These are phyloP conservation scores for Shargacucullia verbasci DNA, from an alignment of 2,888 invertebrate species.

Conservation along the genomic window DNA sequence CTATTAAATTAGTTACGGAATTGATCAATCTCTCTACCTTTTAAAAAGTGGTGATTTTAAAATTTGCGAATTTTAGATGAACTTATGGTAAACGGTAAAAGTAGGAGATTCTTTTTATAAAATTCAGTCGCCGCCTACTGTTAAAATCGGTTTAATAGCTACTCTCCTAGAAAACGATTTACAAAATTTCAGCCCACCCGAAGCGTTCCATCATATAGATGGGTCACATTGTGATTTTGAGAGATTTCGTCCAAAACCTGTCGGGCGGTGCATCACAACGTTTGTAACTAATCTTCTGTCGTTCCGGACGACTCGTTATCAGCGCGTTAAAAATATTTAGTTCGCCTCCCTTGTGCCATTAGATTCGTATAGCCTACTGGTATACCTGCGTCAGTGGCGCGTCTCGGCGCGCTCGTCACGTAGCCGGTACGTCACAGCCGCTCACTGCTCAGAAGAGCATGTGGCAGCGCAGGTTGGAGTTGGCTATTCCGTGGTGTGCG, in stretches of 20 bases:
- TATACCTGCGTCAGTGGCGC: slow-evolving; percentile 72
- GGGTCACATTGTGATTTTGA: slow-evolving; percentile 68
- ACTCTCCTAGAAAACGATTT: slow-evolving; percentile 85
- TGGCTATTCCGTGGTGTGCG: slow-evolving; percentile 89
- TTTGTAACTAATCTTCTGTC: slow-evolving; percentile 68
- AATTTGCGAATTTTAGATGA: slow-evolving; percentile 79
- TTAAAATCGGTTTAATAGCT: slow-evolving; percentile 81
- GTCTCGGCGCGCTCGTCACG: slow-evolving; percentile 28
- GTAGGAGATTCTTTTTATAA: slow-evolving; percentile 83
- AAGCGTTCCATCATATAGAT: slow-evolving; percentile 65
- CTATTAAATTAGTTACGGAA: slow-evolving; percentile 75
- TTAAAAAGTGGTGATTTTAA: slow-evolving; percentile 69
- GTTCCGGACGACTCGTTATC: slow-evolving; percentile 52
- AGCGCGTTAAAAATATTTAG: slow-evolving; percentile 68
- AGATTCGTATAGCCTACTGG: slow-evolving; percentile 78
- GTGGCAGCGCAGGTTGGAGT: slow-evolving; percentile 89
- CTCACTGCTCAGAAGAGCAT: slow-evolving; percentile 83
- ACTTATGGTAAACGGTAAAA: slow-evolving; percentile 81
- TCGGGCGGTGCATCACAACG: slow-evolving; percentile 79
- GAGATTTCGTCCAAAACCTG: slow-evolving; percentile 64
- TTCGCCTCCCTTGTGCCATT: slow-evolving; percentile 88
- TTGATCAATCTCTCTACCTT: slow-evolving; percentile 70
- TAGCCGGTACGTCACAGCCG: slow-evolving; percentile 33
- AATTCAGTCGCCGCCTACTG: slow-evolving; percentile 88
- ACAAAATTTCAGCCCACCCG: slow-evolving; percentile 78